Evolutionary conservation across 2,888 invertebrate species (phyloP).

Genomic region (Heteromurus nitidus): DNA sequence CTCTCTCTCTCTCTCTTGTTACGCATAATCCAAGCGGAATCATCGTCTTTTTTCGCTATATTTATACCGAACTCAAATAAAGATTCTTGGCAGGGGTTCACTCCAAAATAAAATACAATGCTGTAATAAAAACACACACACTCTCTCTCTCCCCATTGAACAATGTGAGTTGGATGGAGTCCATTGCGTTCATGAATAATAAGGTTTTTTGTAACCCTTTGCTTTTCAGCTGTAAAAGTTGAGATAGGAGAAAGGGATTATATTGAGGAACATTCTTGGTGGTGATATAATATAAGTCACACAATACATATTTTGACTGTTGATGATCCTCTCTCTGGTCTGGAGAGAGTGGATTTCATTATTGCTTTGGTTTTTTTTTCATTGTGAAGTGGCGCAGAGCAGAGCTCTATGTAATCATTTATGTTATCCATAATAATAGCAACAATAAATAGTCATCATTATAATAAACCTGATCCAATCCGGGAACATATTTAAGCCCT

Average conservation of each 20-base stretch:
- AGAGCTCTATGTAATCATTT: constrained; percentile 40
- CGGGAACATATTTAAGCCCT: not conserved
- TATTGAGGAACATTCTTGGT: not conserved
- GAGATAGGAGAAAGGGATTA: not conserved
- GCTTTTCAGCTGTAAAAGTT: not conserved
- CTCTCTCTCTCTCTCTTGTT: no score
- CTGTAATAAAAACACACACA: no score
- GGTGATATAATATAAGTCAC: not conserved
- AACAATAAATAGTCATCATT: constrained; percentile 17
- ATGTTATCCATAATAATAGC: constrained; percentile 2
- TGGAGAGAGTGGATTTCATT: not conserved
- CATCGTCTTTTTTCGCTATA: no score
- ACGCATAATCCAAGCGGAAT: no score
- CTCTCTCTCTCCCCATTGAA: no score
- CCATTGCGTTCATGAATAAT: no score
- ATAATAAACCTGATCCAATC: not conserved
- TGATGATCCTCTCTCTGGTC: constrained; percentile 21
- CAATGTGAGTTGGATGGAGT: no score
- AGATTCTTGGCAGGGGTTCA: constrained; percentile 51
- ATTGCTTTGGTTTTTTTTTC: no score
- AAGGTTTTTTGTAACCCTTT: no score
- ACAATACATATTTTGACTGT: constrained; percentile 54
- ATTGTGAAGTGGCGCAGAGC: no score
- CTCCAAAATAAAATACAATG: constrained; percentile 13
- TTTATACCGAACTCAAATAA: constrained; percentile 43